Evolutionary conservation across 2,888 invertebrate genomes (phyloP).

Genomic region (Lithophane socia): DNA sequence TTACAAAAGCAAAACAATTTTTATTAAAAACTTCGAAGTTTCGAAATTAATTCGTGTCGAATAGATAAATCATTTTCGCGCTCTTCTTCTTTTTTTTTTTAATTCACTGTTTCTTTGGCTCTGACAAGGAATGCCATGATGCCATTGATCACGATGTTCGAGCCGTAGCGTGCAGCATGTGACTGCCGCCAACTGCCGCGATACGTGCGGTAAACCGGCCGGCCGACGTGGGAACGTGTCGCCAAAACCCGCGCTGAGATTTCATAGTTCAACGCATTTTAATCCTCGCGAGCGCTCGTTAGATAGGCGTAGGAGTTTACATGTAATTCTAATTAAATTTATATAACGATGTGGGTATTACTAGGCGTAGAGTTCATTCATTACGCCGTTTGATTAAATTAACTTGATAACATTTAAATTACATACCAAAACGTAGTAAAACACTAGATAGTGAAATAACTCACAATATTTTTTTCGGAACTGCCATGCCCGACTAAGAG

Average conservation of each 20-base stretch:
- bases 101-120: conserved; percentile 34
- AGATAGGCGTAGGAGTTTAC: conserved; percentile 36
- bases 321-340: conserved; percentile 10
- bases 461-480: too few species aligned
- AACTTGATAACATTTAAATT: neutral
- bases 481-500: too few species aligned
- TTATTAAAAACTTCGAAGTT: conserved; percentile 17
- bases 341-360: neutral
- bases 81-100: conserved; percentile 47
- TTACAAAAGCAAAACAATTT: conserved; percentile 8
- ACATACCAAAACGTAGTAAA: too few species aligned
- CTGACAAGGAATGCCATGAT: conserved; percentile 49
- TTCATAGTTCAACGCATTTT: conserved; percentile 57
- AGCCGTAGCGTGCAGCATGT: conserved; percentile 64
- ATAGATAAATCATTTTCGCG: conserved; percentile 58
- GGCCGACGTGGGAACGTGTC: conserved; percentile 56
- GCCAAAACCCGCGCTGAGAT: conserved; percentile 53
- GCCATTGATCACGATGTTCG: conserved; percentile 64
- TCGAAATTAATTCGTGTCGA: conserved; percentile 39
- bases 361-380: too few species aligned
- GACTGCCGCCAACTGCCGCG: conserved; percentile 77
- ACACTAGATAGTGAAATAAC: too few species aligned
- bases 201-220: conserved; percentile 60
- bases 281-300: conserved; percentile 30
- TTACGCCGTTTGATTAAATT: neutral